Evolutionary conservation across 2,888 invertebrate species (phyloP).

Genomic region (Poecilus cupreus): DNA sequence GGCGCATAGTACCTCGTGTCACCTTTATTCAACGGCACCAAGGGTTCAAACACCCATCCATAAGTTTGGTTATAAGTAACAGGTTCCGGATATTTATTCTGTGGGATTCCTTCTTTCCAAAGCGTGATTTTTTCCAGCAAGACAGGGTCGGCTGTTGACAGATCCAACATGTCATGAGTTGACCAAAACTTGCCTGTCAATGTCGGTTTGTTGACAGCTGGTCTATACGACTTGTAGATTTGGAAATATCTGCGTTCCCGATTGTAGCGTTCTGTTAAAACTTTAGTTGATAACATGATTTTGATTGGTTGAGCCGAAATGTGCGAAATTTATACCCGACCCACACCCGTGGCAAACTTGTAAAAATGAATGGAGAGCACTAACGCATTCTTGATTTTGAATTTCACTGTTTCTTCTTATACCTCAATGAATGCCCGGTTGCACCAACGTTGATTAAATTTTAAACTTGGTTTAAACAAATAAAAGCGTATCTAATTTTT

Average conservation of each 20-base stretch:
- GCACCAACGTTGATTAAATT: too few species aligned
- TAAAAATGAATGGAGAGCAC: too few species aligned
- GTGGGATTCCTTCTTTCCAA: not conserved
- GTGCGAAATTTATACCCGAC: too few species aligned
- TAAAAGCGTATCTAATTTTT: too few species aligned
- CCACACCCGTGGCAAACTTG: too few species aligned
- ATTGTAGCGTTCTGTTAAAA: not conserved
- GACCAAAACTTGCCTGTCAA: conserved; percentile 14
- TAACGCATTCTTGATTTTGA: too few species aligned
- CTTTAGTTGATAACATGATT: too few species aligned
- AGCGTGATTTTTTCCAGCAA: not conserved
- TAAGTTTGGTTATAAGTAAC: not conserved
- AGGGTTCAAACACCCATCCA: conserved; percentile 62
- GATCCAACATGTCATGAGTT: not conserved
- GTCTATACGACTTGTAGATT: not conserved
- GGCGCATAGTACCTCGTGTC: conserved; percentile 66
- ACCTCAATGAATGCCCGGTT: too few species aligned
- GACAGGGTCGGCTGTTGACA: not conserved
- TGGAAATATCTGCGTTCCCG: not conserved
- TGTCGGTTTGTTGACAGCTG: not conserved
- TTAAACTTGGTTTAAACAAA: too few species aligned
- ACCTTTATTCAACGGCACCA: conserved; percentile 64
- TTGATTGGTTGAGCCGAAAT: too few species aligned
- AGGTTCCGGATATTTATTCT: not conserved
- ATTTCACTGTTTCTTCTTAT: too few species aligned